Percentiles rank a stretch among this genome's conserved stretches.
phyloP scores from a whole-genome alignment of 1,140 invertebrate genomes.

The Heliconius melpomene region DNA sequence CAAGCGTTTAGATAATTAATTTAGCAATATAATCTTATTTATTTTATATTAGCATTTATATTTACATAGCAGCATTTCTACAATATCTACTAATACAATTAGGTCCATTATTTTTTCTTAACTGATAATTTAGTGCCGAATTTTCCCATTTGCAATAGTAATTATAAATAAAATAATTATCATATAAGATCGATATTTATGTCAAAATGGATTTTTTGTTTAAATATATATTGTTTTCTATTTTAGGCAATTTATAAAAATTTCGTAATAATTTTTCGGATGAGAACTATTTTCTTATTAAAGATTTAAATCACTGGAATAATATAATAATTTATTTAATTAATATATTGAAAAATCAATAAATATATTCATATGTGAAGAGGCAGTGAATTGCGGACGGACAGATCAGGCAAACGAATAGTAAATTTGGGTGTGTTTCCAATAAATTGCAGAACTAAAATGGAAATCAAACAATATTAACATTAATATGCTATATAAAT shows the following conservation, averaged over 20 bases:
- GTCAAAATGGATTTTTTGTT: neutral
- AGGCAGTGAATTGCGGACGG: conserved; percentile 25
- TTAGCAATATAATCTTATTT: conserved; percentile 16
- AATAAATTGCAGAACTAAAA: neutral
- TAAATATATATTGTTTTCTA: neutral
- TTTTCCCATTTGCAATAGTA: neutral
- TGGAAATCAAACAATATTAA: neutral
- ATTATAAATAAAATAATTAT: neutral
- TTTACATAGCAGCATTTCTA: conserved; percentile 26
- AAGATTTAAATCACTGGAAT: conserved; percentile 1
- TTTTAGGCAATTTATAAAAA: neutral
- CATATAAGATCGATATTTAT: neutral
- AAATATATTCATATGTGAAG: neutral
- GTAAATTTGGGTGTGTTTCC: neutral
- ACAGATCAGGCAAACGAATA: conserved; percentile 4
- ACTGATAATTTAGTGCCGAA: neutral
- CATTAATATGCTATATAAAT: neutral
- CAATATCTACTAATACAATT: conserved; percentile 30
- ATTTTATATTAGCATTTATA: conserved; percentile 25
- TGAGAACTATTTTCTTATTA: neutral
- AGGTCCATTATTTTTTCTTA: conserved; percentile 23
- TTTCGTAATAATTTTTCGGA: neutral
- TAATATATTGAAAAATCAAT: neutral
- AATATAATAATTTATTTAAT: neutral
- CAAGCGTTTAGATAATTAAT: conserved; percentile 11